Evolutionary conservation across 2,797 vertebrate genomes (phyloP), one percentile per base, ranked within the genome.

Genomic region (Microctenopoma stevenorrisi): DNA sequence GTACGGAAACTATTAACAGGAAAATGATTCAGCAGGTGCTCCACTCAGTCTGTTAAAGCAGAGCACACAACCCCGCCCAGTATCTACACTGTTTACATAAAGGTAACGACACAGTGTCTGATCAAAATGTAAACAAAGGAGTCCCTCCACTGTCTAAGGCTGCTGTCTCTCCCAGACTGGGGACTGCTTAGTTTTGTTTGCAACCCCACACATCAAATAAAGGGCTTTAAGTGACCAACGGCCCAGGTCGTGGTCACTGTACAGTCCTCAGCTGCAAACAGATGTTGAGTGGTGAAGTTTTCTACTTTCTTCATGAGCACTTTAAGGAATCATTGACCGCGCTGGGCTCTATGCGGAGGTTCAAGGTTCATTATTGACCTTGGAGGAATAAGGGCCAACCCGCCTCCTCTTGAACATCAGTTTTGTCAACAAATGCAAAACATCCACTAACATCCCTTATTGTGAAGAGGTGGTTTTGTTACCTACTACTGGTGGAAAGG

Each of bases 111-210:
- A 54, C 13, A 25, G 33, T 37, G 22, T 65, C 38, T 59, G 18
- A 67, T 26, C 22, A 33, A 40, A 48, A 35, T 30, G 35, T 51
- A 38, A 67, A 76, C 46, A 59, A 43, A 30, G 38, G 9, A 46
- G 52, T 25, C 53, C 3, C 18, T 72, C 25, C 55, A 60, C 4
- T 30, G 42, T 30, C 46, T 28, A 50, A 68, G 54, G 50, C 22
- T n/a, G n/a, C 46, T 35, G 8, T 16, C 7, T 40, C 30, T 42
- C 22, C n/a, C 7, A 44, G 9, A 65, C 1, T 15, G 5, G 22
- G 22, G 22, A 42, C 18, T n/a, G n/a, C 4, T 9, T 9, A 7
- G 4, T 43, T 26, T 7, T 16, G 43, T 44, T 57, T 56, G 3
- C n/a, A 57, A 15, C 7, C 37, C 18, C 16, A 47, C 37, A 26